Conservation (phyloP, 2,113 vertebrate species). For the Bos javanicus region DNA sequence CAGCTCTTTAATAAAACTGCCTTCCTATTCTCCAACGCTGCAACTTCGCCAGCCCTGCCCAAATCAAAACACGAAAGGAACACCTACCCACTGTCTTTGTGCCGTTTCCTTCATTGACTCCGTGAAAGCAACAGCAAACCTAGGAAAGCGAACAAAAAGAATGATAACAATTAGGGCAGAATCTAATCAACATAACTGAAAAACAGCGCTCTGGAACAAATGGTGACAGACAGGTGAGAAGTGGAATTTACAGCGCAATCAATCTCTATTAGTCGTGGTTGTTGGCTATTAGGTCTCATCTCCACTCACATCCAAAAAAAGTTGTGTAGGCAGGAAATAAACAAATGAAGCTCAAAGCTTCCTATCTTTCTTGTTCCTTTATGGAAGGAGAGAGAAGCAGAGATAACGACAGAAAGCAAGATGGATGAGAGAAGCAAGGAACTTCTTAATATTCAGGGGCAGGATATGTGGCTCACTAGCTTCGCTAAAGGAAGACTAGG, state of each 20-base stretch:
- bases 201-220: background rate
- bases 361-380: background rate
- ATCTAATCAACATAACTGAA: background rate
- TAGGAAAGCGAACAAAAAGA: conserved; percentile 68
- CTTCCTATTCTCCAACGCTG: rapidly evolving
- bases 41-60: rapidly evolving
- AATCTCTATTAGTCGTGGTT: background rate
- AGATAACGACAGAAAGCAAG: background rate
- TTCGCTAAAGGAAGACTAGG: too few species aligned
- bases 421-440: background rate
- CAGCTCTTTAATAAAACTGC: background rate
- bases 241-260: background rate
- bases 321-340: background rate
- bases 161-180: conserved; percentile 45
- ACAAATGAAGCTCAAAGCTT: background rate
- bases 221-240: background rate
- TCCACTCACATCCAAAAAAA: background rate
- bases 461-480: rapidly evolving
- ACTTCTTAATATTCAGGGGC: background rate
- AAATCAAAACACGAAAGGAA: rapidly evolving
- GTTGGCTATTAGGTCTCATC: background rate
- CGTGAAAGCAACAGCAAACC: conserved; percentile 95
- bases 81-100: conserved; percentile 87
- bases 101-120: conserved; percentile 88
- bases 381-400: background rate